phyloP scores from a whole-genome alignment of 2,113 vertebrate species.

The Ploceus nigricollis region DNA sequence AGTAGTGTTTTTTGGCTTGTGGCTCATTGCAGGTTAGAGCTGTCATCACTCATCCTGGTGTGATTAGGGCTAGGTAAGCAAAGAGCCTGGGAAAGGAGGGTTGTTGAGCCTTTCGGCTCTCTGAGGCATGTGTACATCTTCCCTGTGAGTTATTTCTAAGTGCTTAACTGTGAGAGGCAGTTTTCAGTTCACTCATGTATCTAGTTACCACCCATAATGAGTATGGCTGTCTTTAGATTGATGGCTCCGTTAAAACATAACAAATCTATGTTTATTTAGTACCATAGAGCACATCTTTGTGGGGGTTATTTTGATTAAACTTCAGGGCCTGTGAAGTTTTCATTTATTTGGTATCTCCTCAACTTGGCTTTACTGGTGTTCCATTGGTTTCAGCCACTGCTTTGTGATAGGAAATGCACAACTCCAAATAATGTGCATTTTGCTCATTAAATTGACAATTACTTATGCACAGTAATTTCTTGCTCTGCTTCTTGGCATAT shows the following conservation, averaged over 20 bases:
- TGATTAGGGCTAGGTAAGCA: background rate
- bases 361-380: background rate
- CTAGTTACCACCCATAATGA: background rate
- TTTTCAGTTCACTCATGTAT: background rate
- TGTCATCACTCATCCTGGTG: background rate
- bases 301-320: background rate
- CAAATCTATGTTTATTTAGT: background rate
- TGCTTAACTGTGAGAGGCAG: background rate
- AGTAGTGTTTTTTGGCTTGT: background rate
- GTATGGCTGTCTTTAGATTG: background rate
- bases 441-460: constrained; percentile 2
- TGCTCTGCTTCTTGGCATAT: constrained; percentile 33
- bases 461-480: constrained; percentile 48
- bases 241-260: background rate
- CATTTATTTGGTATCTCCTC: background rate
- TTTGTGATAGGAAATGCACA: background rate
- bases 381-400: background rate
- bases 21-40: background rate
- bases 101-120: background rate
- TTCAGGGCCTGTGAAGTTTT: background rate
- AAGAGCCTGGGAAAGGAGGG: background rate
- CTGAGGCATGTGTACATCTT: background rate
- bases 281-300: background rate
- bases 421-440: constrained; percentile 40
- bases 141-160: background rate